Conservation (phyloP, 1,140 invertebrate species). For the Adoxophyes honmai region DNA sequence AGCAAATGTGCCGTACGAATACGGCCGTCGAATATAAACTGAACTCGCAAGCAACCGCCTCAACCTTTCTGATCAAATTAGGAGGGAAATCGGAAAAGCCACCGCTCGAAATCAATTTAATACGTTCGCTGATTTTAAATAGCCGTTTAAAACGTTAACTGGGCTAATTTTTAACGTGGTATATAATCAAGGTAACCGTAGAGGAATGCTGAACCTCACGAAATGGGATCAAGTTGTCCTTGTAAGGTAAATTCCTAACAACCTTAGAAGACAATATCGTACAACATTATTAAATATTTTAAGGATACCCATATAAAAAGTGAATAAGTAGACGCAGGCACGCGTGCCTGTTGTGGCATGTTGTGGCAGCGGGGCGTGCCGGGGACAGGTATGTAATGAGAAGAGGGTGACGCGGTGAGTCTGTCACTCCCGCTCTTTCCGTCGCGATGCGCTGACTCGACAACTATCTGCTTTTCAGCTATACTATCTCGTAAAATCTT, state of each 20-base stretch:
- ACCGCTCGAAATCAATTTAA: conserved; percentile 31
- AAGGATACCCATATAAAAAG: not conserved
- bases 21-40: conserved; percentile 66
- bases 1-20: conserved; percentile 67
- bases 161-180: no score
- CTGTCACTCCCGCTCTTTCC: conserved; percentile 27
- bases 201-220: no score
- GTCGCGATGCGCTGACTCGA: conserved; percentile 20
- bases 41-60: conserved; percentile 47
- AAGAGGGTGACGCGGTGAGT: conserved; percentile 32
- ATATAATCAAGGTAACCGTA: no score
- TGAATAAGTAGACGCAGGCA: not conserved
- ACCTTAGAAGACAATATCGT: not conserved
- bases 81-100: conserved; percentile 36
- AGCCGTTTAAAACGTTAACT: not conserved
- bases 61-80: conserved; percentile 45
- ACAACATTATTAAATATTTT: not conserved
- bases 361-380: conserved; percentile 20
- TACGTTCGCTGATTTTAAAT: conserved; percentile 33
- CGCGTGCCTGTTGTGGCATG: conserved; percentile 15
- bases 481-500: not conserved
- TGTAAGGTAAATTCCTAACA: no score
- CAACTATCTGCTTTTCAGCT: conserved; percentile 19
- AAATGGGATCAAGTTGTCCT: no score
- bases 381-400: conserved; percentile 38